These are phyloP conservation scores for Empis stercorea DNA, from an alignment of 2,888 invertebrate genomes.

Conservation along the genomic window DNA sequence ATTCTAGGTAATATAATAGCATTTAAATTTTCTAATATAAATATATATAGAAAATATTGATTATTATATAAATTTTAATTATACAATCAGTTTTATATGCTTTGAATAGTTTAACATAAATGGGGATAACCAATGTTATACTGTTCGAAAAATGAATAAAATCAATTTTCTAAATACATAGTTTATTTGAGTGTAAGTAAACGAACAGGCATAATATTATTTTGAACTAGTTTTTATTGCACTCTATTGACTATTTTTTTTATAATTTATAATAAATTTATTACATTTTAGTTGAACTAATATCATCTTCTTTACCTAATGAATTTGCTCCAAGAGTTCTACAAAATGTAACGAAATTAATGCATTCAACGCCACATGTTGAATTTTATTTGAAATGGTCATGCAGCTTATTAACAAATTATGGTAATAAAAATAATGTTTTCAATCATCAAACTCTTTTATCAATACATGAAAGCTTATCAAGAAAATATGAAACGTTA, in stretches of 20 bases:
- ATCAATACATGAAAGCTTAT: constrained; percentile 64
- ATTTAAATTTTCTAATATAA: too few species aligned
- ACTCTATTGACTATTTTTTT: neutral
- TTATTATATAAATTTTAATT: too few species aligned
- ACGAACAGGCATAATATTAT: too few species aligned
- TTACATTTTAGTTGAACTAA: constrained; percentile 56
- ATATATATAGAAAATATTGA: too few species aligned
- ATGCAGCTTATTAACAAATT: constrained; percentile 49
- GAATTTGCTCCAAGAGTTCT: constrained; percentile 65
- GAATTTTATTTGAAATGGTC: constrained; percentile 83
- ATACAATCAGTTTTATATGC: too few species aligned
- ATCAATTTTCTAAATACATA: too few species aligned
- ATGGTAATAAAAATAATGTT: constrained; percentile 45
- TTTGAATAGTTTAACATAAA: too few species aligned
- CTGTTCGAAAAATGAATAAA: too few species aligned
- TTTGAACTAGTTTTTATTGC: too few species aligned
- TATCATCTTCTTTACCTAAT: constrained; percentile 54
- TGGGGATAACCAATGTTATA: too few species aligned
- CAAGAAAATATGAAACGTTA: constrained; percentile 64
- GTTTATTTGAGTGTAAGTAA: too few species aligned
- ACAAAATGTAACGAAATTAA: constrained; percentile 51
- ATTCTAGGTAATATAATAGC: too few species aligned
- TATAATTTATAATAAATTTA: neutral
- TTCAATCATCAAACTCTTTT: constrained; percentile 53
- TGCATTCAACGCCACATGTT: constrained; percentile 70